Evolutionary conservation across 2,797 vertebrate species (phyloP).

Genomic region (Dermochelys coriacea): DNA sequence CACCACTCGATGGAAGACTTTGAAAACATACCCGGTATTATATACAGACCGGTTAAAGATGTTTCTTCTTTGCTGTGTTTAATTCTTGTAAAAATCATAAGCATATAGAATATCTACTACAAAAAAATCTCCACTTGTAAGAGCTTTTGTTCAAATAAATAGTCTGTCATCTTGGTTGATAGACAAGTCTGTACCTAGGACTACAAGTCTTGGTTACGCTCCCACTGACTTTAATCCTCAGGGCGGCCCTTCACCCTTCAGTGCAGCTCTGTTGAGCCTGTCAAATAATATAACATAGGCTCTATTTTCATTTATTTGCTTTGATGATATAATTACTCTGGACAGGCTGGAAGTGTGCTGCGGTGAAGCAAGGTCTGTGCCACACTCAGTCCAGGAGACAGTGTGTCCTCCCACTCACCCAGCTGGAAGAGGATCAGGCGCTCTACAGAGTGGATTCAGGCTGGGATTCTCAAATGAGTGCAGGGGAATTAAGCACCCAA

Average conservation of each 20-base stretch:
- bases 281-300: fast-evolving
- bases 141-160: conserved; percentile 51
- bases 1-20: neutral
- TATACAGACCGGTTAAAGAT: neutral
- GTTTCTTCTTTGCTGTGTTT: conserved; percentile 12
- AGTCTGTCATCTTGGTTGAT: neutral
- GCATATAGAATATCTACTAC: neutral
- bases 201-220: neutral
- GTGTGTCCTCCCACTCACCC: neutral
- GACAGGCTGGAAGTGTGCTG: neutral
- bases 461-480: neutral
- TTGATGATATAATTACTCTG: fast-evolving
- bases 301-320: neutral
- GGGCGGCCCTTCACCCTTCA: neutral
- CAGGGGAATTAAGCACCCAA: neutral
- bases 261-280: neutral
- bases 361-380: neutral
- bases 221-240: neutral
- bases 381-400: neutral
- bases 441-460: neutral
- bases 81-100: neutral
- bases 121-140: neutral
- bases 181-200: neutral
- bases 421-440: neutral
- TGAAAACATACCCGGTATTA: neutral